Percentiles rank a stretch among this genome's conserved stretches.
Conservation (phyloP, 2,797 vertebrate genomes). For the Salarias fasciatus region DNA sequence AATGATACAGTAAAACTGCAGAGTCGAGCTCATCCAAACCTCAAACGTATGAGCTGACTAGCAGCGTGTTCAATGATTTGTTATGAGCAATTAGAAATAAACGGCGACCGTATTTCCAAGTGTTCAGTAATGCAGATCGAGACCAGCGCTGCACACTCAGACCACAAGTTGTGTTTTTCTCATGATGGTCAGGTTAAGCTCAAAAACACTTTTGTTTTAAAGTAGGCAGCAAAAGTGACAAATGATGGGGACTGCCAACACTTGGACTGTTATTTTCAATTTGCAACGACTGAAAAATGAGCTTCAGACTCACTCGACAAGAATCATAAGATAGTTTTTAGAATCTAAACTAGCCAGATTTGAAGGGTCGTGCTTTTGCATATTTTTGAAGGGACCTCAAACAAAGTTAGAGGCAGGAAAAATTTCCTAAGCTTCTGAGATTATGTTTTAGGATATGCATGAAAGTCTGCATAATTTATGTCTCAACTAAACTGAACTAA, state of each 20-base stretch:
- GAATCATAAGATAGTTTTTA: too few relatives aligned
- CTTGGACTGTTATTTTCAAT: background rate
- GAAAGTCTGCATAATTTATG: too few relatives aligned
- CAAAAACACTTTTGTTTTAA: slow-evolving; percentile 10
- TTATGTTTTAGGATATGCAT: too few relatives aligned
- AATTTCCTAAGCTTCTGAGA: too few relatives aligned
- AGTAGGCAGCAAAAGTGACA: too few relatives aligned
- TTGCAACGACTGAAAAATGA: too few relatives aligned
- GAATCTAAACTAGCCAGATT: too few relatives aligned
- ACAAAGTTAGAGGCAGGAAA: too few relatives aligned
- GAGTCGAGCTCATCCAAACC: slow-evolving; percentile 46
- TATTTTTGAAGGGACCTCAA: too few relatives aligned
- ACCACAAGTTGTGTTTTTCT: slow-evolving; percentile 29
- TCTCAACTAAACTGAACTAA: too few relatives aligned
- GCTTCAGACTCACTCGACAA: too few relatives aligned
- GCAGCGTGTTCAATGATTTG: slow-evolving; percentile 49
- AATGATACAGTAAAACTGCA: slow-evolving; percentile 49
- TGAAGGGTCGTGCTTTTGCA: too few relatives aligned
- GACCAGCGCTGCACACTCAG: slow-evolving; percentile 31
- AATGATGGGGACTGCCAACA: background rate
- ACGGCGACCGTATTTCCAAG: slow-evolving; percentile 42
- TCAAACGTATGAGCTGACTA: slow-evolving; percentile 48
- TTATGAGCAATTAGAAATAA: slow-evolving; percentile 55
- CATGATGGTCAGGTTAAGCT: slow-evolving; percentile 30
- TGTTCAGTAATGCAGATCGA: slow-evolving; percentile 36